Evolutionary conservation across 2,113 vertebrate genomes (phyloP).

Genomic region (Oryzias woworae): DNA sequence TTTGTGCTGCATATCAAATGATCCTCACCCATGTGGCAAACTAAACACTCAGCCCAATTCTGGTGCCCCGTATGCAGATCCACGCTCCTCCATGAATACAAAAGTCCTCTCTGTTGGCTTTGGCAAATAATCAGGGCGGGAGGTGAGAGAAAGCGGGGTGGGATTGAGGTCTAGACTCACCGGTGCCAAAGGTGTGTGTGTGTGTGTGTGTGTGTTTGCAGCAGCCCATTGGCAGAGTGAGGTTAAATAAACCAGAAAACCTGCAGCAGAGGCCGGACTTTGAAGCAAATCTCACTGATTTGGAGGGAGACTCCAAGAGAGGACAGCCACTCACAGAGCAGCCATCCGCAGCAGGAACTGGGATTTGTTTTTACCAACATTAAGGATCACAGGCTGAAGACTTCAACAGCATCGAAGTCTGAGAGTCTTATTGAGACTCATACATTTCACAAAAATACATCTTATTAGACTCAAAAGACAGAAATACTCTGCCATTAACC

Average conservation of each 20-base stretch:
- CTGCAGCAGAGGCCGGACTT: conserved; percentile 11
- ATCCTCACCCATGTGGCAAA: conserved; percentile 60
- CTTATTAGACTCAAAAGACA: too few relatives aligned
- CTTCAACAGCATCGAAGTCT: too few relatives aligned
- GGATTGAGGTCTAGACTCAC: conserved; percentile 71
- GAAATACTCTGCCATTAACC: too few relatives aligned
- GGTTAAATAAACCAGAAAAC: conserved; percentile 53
- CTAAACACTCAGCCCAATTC: conserved; percentile 65
- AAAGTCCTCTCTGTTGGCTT: conserved; percentile 53
- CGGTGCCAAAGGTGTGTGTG: conserved; percentile 56
- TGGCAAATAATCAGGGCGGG: conserved; percentile 46
- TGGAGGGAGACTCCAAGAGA: background rate
- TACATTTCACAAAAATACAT: too few relatives aligned
- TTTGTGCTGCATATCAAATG: conserved; percentile 72
- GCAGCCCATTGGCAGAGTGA: conserved; percentile 52
- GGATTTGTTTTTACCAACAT: too few relatives aligned
- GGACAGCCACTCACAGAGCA: too few relatives aligned
- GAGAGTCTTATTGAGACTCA: too few relatives aligned
- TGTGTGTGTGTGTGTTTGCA: conserved; percentile 54
- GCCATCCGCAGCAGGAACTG: too few relatives aligned
- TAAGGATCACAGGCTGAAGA: too few relatives aligned
- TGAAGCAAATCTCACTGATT: background rate
- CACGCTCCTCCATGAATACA: conserved; percentile 69
- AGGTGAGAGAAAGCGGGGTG: conserved; percentile 40
- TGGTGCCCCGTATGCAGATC: conserved; percentile 55